Base-by-base conservation (phyloP, 2,797 vertebrate genomes). In the Sarcoramphus papa region DNA sequence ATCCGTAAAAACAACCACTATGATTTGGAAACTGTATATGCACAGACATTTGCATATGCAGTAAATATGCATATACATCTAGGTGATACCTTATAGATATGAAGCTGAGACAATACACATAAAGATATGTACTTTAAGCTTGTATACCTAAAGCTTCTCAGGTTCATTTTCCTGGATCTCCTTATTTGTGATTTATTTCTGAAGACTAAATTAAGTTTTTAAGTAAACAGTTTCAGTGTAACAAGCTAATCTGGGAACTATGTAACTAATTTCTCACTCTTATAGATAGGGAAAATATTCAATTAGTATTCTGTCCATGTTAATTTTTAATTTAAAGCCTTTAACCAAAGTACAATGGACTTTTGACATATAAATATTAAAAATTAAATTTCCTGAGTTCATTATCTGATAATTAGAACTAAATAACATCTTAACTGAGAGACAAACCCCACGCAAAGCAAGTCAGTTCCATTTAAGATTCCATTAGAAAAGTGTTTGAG, bases 381-480 rank as follows among this genome's bases (percentile, higher is more conserved):
- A 98, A 98, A 98, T 98, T 98, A 98, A 98, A 98, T 98, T 98
- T 98, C 97, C 97, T 91, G 97, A 98, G 98, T 99, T 99, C 98
- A 98, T 98, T 99, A 99, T 98, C 98, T 98, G 98, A 98, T 98
- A 99, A 99, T 99, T 99, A 98, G 98, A 98, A 98, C 98, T 98
- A 98, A 99, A 98, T 98, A 98, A 98, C 98, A 97, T 98, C 98
- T 98, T 98, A 98, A 98, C 98, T 97, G 98, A 98, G 98, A 97
- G 98, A 98, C 98, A 97, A 98, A 98, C 98, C 97, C 97, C 96
- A 98, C 98, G 98, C 98, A 98, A 98, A 98, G 98, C 98, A 97
- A 98, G 98, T 98, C 98, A 98, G 98, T 98, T 98, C 98, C 98
- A 98, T 98, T 99, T 98, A 98, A 98, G 98, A 98, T 99, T 99